Evolutionary conservation across 2,888 invertebrate genomes (phyloP), one percentile per base, ranked within the genome.

Genomic region (Steinernema carpocapsae): DNA sequence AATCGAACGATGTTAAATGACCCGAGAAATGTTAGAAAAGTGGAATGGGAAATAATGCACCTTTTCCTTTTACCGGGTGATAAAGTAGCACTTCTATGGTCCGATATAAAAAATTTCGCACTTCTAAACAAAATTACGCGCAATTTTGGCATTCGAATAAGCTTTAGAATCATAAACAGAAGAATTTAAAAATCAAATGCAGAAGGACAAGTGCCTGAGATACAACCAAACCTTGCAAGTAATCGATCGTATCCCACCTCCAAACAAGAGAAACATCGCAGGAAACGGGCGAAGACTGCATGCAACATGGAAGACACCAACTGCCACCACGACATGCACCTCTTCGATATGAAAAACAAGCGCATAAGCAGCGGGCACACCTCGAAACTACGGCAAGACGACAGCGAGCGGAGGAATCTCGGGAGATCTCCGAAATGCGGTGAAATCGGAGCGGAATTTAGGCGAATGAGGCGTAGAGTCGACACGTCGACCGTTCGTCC

Each of bases 201-300:
- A n/a, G n/a, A n/a, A n/a, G n/a, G n/a, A n/a, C n/a, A n/a, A n/a
- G n/a, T n/a, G n/a, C n/a, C 37, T 37, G 37, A 37, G 10, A 37
- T 37, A 3, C 48, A 19, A 7, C 6, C 48, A 48, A 7, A 7
- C 19, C 48, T 3, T 48, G n/a, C n/a, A 19, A 7, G 48, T 4
- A 4, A 17, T 19, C 48, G 48, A 48, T 48, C 48, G 48, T 14
- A 48, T 37, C 37, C 48, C 3, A 48, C 2, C 48, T 48, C 48
- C 48, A 48, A 19, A 48, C 37, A 37, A 3, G 17, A 4, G 19
- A 48, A 48, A 48, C n/a, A 48, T 48, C 48, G 48, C 7, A n/a
- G 56, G 56, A 56, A 56, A 56, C 24, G 17, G 56, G 14, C 17
- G 22, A 56, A 26, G 56, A 56, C 56, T 56, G 56, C 56, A 56